Percentiles rank a stretch among this genome's conserved stretches.
These are phyloP conservation scores for Labeo calbasu DNA, from an alignment of 2,797 vertebrate species.

Conservation along the genomic window DNA sequence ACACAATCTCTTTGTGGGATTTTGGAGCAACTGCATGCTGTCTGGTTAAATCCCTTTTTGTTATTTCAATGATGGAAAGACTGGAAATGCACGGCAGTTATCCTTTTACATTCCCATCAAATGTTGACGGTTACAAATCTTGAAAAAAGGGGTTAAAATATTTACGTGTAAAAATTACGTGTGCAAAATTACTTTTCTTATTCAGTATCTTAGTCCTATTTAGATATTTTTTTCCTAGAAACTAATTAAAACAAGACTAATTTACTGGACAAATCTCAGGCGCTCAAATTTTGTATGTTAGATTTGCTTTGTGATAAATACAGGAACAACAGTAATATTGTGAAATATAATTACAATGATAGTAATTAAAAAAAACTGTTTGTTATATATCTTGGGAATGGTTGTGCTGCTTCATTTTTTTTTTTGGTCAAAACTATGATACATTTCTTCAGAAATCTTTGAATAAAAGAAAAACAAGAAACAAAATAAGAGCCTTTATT, in stretches of 20 bases:
- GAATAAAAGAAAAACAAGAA: too few species aligned
- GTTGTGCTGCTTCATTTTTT: too few species aligned
- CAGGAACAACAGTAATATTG: too few species aligned
- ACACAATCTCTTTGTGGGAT: conserved; percentile 13
- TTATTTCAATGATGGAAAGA: conserved; percentile 12
- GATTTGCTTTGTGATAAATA: too few species aligned
- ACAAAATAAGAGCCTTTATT: background rate
- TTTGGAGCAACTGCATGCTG: background rate
- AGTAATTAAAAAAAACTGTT: too few species aligned
- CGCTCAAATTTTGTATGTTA: too few species aligned
- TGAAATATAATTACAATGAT: too few species aligned
- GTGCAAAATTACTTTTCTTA: background rate
- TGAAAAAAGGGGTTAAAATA: background rate
- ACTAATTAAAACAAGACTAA: background rate
- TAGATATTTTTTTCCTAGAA: background rate
- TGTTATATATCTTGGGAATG: too few species aligned
- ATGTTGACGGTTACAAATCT: background rate
- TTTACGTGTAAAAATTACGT: background rate
- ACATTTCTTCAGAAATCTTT: too few species aligned
- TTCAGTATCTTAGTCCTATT: background rate
- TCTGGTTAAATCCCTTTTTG: conserved; percentile 12
- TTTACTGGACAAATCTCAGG: too few species aligned
- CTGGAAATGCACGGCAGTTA: conserved; percentile 1
- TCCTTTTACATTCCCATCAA: background rate
- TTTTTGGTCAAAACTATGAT: too few species aligned